Percentiles rank a stretch among this genome's conserved stretches.
Evolutionary conservation across 2,113 vertebrate species (phyloP).

Genomic region (Anarrhichthys ocellatus): DNA sequence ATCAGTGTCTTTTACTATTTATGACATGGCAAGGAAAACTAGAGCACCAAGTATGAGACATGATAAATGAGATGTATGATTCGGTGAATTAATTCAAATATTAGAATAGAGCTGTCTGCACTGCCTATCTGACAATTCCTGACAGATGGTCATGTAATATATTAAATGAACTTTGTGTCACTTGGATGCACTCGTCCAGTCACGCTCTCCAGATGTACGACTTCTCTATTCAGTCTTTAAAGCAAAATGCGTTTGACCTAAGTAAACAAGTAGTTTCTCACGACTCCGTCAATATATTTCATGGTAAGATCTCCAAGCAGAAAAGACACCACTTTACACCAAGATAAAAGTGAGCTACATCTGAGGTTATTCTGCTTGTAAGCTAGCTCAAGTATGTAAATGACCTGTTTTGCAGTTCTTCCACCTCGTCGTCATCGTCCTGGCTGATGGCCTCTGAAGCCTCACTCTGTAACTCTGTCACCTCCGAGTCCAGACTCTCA

Average conservation of each 20-base stretch:
- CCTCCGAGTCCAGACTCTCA: conserved; percentile 77
- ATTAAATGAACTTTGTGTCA: conserved; percentile 9
- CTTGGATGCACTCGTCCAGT: not conserved
- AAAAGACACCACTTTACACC: not conserved
- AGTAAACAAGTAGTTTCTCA: not conserved
- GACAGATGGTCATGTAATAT: conserved; percentile 8
- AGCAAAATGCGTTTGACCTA: conserved; percentile 7
- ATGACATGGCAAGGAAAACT: conserved; percentile 50
- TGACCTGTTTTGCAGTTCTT: conserved; percentile 89
- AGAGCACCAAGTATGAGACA: conserved; percentile 29
- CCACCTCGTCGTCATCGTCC: conserved; percentile 81
- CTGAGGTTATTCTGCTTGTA: not conserved
- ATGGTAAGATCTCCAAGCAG: not conserved
- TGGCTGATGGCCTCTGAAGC: conserved; percentile 72
- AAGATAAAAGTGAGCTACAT: not conserved
- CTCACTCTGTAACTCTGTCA: conserved; percentile 75
- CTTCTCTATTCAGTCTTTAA: not conserved
- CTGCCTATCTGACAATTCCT: not conserved
- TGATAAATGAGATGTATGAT: conserved; percentile 55
- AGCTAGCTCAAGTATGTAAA: conserved; percentile 12
- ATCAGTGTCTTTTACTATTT: conserved; percentile 70
- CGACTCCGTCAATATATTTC: not conserved
- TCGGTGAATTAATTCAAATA: conserved; percentile 31
- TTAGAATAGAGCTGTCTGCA: conserved; percentile 1
- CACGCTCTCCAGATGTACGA: not conserved